Evolutionary conservation across 2,113 vertebrate genomes (phyloP).

Genomic region (Zapus hudsonius): DNA sequence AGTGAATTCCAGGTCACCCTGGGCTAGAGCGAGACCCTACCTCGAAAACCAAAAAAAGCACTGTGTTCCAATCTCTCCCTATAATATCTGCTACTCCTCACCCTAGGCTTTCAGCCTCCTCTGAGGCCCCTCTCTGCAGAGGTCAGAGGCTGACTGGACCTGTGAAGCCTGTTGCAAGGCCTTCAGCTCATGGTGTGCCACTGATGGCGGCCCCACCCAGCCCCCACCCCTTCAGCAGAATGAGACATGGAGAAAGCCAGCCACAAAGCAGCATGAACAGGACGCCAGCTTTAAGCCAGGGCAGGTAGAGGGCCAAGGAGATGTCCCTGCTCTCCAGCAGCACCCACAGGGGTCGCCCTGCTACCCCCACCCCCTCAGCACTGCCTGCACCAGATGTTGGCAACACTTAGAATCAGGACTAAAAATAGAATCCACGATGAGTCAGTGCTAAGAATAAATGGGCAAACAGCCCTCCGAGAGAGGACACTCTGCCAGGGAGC

Average conservation of each 20-base stretch:
- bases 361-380: background rate
- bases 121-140: background rate
- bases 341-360: conserved; percentile 55
- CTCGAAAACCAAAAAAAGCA: too few relatives aligned
- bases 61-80: background rate
- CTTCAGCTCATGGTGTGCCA: background rate
- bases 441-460: conserved; percentile 74
- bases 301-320: background rate
- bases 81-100: background rate
- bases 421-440: conserved; percentile 72
- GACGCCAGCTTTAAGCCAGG: accelerated
- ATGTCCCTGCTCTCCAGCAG: background rate
- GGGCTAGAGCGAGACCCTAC: too few relatives aligned
- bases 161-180: background rate
- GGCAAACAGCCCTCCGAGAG: conserved; percentile 46
- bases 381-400: conserved; percentile 67
- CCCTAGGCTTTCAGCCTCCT: background rate
- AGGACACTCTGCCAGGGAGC: conserved; percentile 6
- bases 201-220: too few relatives aligned
- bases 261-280: background rate
- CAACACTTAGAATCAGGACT: conserved; percentile 66
- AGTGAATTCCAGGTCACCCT: too few relatives aligned
- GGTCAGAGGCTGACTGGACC: background rate
- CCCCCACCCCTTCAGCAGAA: background rate
- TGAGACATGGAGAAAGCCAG: accelerated